Conservation (phyloP, 23 tunicate species). For the Diplosoma virens region DNA sequence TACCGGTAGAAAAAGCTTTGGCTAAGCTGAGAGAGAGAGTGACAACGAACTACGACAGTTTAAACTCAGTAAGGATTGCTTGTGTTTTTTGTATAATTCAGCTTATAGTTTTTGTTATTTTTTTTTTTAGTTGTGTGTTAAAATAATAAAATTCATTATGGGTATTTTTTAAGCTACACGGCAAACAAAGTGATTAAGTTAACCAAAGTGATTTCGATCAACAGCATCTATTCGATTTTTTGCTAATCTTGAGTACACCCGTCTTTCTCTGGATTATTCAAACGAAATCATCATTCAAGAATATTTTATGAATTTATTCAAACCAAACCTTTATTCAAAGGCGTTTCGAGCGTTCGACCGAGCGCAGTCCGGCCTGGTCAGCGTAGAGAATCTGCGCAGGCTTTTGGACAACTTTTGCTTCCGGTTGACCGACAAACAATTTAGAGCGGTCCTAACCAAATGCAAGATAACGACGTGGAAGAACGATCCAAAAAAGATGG, state of each 20-base stretch:
- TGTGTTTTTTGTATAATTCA: too few species aligned
- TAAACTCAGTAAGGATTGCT: constrained; percentile 84
- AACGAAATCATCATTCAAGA: too few species aligned
- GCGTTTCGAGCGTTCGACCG: constrained; percentile 89
- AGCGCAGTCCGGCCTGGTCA: constrained; percentile 60
- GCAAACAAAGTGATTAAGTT: too few species aligned
- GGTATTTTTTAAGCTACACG: too few species aligned
- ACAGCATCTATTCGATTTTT: too few species aligned
- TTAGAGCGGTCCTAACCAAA: constrained; percentile 56
- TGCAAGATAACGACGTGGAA: constrained; percentile 48
- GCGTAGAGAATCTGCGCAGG: constrained; percentile 76
- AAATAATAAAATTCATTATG: too few species aligned
- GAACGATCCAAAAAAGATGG: constrained; percentile 38
- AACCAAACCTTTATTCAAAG: too few species aligned
- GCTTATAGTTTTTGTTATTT: background rate
- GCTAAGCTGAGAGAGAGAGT: constrained; percentile 71
- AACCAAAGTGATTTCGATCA: too few species aligned
- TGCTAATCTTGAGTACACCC: too few species aligned
- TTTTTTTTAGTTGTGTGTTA: too few species aligned
- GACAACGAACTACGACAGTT: constrained; percentile 65
- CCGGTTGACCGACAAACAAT: constrained; percentile 79
- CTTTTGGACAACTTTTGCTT: constrained; percentile 83
- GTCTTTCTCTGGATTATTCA: too few species aligned
- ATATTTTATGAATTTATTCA: too few species aligned
- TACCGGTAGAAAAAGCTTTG: constrained; percentile 62